phyloP scores from a whole-genome alignment of 2,888 invertebrate genomes.

The Apodemia duryi region DNA sequence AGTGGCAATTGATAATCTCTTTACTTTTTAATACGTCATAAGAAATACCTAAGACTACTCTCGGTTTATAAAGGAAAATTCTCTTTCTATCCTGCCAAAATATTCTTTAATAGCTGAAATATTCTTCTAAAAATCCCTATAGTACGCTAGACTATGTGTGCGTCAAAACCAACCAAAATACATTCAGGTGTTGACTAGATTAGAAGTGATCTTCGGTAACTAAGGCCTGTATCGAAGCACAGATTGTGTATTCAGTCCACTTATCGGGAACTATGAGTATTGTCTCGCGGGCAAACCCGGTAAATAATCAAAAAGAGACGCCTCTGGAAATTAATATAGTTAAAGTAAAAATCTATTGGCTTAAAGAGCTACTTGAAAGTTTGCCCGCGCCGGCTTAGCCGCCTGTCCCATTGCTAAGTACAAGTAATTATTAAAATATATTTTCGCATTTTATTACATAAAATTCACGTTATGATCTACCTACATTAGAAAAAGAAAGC shows the following conservation, averaged over 20 bases:
- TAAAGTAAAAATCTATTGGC: constrained; percentile 33
- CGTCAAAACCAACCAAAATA: constrained; percentile 9
- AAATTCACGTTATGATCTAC: constrained; percentile 79
- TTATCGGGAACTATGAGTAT: constrained; percentile 60
- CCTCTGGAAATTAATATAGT: constrained; percentile 23
- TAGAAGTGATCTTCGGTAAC: constrained; percentile 31
- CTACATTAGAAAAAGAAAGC: constrained; percentile 77
- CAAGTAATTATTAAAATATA: constrained; percentile 80
- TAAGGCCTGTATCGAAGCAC: constrained; percentile 39
- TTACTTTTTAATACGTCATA: too few relatives aligned
- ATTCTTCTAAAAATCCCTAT: background rate
- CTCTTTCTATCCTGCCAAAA: too few relatives aligned
- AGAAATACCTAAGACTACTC: too few relatives aligned
- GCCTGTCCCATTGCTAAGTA: constrained; percentile 74
- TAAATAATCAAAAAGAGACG: constrained; percentile 34
- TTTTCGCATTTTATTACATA: constrained; percentile 79
- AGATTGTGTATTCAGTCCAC: constrained; percentile 64
- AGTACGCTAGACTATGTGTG: constrained; percentile 1
- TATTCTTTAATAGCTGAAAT: background rate
- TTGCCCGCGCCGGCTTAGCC: constrained; percentile 75
- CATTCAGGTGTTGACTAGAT: constrained; percentile 47
- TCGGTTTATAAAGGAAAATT: too few relatives aligned
- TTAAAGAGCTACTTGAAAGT: constrained; percentile 48
- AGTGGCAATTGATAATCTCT: too few relatives aligned
- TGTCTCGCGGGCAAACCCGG: constrained; percentile 69